Percentiles rank a stretch among this genome's conserved stretches.
Conservation (phyloP, 2,888 invertebrate genomes). For the Ephialtes manifestator region DNA sequence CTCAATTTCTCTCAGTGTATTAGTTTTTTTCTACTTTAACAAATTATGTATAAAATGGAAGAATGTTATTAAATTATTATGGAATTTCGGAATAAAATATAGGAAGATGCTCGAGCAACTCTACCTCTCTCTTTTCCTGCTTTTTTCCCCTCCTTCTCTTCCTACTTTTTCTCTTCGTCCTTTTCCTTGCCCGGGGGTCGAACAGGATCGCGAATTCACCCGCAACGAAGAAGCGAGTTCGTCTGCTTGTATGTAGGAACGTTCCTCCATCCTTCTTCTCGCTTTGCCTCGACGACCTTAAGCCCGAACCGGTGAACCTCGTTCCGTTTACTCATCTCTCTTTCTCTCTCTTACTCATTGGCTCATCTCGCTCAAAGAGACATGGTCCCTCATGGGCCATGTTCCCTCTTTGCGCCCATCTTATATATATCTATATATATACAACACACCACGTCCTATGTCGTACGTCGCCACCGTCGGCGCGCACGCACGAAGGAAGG, state of each 20-base stretch:
- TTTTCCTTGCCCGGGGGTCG: conserved; percentile 46
- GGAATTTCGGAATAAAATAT: no score
- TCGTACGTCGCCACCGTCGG: neutral
- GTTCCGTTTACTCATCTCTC: conserved; percentile 64
- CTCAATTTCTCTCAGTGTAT: no score
- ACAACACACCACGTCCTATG: no score
- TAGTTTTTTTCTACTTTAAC: no score
- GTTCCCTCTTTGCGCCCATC: conserved; percentile 7
- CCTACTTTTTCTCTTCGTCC: neutral
- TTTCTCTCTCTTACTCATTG: conserved; percentile 32
- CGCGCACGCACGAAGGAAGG: conserved; percentile 28
- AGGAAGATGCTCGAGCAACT: conserved; percentile 46
- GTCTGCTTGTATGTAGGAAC: neutral
- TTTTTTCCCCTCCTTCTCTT: neutral
- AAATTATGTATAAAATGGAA: no score
- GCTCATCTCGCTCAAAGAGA: conserved; percentile 27
- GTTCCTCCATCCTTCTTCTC: conserved; percentile 18
- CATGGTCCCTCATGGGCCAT: neutral
- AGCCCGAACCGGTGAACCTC: conserved; percentile 69
- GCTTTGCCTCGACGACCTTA: conserved; percentile 59
- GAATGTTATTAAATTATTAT: no score
- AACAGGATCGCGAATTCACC: conserved; percentile 45
- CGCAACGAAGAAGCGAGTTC: conserved; percentile 32
- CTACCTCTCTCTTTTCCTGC: conserved; percentile 8
- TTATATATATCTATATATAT: neutral